These are phyloP conservation scores for Drosophila nigricruria DNA, from an alignment of 2,888 invertebrate genomes.

Conservation along the genomic window DNA sequence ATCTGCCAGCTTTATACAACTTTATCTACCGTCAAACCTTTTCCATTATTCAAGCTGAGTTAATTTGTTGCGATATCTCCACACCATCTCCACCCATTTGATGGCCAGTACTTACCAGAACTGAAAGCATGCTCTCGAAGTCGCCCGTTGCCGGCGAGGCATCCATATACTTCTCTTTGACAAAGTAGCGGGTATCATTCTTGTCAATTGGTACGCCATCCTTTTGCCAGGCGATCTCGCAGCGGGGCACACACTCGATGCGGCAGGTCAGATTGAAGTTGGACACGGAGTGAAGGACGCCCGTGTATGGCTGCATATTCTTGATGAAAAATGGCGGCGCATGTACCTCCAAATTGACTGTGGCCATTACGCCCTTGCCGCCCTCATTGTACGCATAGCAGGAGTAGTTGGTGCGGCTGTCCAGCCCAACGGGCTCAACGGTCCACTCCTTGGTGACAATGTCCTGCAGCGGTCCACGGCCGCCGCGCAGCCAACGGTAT, in stretches of 20 bases:
- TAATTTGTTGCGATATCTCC: not conserved
- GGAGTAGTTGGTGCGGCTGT: conserved; percentile 95
- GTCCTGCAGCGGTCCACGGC: conserved; percentile 89
- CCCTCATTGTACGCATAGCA: conserved; percentile 95
- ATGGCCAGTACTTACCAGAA: conserved; percentile 87
- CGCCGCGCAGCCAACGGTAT: conserved; percentile 93
- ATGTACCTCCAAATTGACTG: conserved; percentile 89
- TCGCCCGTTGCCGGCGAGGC: conserved; percentile 93
- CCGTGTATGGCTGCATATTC: conserved; percentile 92
- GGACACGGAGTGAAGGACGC: conserved; percentile 91
- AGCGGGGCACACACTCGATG: conserved; percentile 95
- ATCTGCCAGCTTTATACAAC: no score
- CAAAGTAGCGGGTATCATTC: conserved; percentile 88
- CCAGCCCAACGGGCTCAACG: conserved; percentile 93
- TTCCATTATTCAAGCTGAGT: not conserved
- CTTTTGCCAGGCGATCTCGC: conserved; percentile 94
- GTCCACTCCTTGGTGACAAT: conserved; percentile 91
- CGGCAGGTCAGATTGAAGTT: conserved; percentile 93
- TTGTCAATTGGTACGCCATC: conserved; percentile 89
- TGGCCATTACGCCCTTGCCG: conserved; percentile 90
- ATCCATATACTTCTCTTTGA: conserved; percentile 89
- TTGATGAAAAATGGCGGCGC: conserved; percentile 96
- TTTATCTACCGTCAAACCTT: no score
- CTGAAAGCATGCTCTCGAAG: conserved; percentile 95
- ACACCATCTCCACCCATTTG: not conserved